Conservation (phyloP, 1,140 invertebrate species). For the Pseudomyrmex sp. region DNA sequence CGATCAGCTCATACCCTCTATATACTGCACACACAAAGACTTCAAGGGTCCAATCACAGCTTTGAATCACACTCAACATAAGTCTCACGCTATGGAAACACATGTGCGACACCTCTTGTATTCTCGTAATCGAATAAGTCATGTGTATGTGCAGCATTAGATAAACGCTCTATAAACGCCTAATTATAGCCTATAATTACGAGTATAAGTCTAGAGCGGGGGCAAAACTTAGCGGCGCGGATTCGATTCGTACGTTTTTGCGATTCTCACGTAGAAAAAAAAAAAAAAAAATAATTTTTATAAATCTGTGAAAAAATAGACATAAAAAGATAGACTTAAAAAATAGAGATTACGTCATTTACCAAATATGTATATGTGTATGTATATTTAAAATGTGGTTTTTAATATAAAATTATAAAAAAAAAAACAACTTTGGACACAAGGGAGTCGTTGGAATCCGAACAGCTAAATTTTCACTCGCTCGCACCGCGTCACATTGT, state of each 20-base stretch:
- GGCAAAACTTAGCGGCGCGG: background rate
- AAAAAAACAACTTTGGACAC: background rate
- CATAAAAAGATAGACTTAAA: no score
- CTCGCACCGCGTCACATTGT: background rate
- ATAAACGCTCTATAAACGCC: constrained; percentile 11
- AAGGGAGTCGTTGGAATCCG: background rate
- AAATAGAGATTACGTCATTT: no score
- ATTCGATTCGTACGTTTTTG: no score
- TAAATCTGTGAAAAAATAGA: no score
- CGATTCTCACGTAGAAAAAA: no score
- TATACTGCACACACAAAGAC: constrained; percentile 38
- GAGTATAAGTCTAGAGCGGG: background rate
- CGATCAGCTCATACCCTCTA: constrained; percentile 12
- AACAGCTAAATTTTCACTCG: constrained; percentile 28
- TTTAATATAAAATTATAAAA: background rate
- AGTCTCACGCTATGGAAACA: constrained; percentile 16
- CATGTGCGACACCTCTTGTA: background rate
- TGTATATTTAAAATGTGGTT: background rate
- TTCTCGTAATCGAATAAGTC: constrained; percentile 22
- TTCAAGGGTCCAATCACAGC: constrained; percentile 71
- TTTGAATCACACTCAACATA: constrained; percentile 55
- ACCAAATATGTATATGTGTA: background rate
- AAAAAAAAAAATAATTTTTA: no score
- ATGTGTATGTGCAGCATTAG: constrained; percentile 30
- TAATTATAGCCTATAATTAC: constrained; percentile 27